Evolutionary conservation across 2,113 vertebrate species (phyloP).

Genomic region (Pogonocichla stellata): DNA sequence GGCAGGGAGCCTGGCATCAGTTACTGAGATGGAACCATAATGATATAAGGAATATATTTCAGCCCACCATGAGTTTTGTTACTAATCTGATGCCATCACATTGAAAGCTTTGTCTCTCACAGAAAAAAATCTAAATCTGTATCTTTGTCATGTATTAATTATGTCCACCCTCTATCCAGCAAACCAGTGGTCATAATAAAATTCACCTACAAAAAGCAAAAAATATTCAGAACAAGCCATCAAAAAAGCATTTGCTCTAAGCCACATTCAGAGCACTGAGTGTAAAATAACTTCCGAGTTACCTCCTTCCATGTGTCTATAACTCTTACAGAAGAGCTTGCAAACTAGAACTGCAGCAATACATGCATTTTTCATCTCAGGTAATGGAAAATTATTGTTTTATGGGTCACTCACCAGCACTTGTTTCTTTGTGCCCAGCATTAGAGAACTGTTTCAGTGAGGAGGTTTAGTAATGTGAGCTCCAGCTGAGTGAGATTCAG

Average conservation of each 20-base stretch:
- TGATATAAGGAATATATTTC: background rate
- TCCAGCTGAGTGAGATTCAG: background rate
- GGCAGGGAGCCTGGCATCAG: background rate
- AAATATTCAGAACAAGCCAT: constrained; percentile 25
- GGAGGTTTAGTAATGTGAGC: background rate
- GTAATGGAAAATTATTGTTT: constrained; percentile 54
- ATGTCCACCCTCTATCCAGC: background rate
- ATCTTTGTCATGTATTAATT: background rate
- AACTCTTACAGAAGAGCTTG: constrained; percentile 12
- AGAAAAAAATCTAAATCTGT: background rate
- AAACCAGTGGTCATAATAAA: background rate
- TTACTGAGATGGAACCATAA: background rate
- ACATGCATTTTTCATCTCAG: constrained; percentile 44
- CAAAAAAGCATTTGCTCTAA: constrained; percentile 19
- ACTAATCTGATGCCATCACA: background rate
- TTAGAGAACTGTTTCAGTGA: background rate
- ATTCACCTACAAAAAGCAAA: background rate
- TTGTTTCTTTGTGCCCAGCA: background rate
- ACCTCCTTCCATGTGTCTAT: constrained; percentile 29
- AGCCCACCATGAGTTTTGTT: background rate
- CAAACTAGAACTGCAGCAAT: background rate
- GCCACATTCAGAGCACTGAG: constrained; percentile 20
- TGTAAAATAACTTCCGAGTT: constrained; percentile 39
- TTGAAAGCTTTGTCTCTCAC: background rate
- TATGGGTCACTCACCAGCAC: constrained; percentile 7